These are phyloP conservation scores for Dermochelys coriacea DNA, from an alignment of 2,797 vertebrate genomes.

Conservation along the genomic window DNA sequence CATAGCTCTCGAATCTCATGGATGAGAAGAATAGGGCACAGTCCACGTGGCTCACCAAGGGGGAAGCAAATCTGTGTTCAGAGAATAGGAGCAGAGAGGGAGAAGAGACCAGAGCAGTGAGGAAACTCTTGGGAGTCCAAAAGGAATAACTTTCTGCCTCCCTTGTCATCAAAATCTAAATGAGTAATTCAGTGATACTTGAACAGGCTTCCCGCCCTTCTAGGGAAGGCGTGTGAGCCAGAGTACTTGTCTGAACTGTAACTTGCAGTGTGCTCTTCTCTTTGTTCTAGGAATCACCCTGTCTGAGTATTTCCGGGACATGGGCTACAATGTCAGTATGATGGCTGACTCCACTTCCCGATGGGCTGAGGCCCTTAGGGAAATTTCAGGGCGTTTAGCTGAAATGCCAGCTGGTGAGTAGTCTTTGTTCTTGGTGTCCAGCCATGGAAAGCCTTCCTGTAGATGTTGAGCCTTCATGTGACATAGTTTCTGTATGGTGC, in stretches of 20 bases:
- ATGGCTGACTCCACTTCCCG: conserved; percentile 99
- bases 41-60: background rate
- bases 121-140: background rate
- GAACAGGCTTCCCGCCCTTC: background rate
- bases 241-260: background rate
- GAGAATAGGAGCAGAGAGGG: background rate
- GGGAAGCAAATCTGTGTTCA: background rate
- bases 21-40: background rate
- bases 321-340: conserved; percentile 99
- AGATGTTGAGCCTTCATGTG: background rate
- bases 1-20: background rate
- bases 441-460: background rate
- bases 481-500: background rate
- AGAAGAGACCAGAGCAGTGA: background rate
- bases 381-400: conserved; percentile 97
- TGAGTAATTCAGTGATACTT: background rate
- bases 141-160: background rate
- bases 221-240: fast-evolving
- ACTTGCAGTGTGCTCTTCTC: background rate
- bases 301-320: conserved; percentile 98
- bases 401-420: conserved; percentile 98
- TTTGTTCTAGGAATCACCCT: conserved; percentile 91
- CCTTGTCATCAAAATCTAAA: background rate
- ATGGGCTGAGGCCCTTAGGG: conserved; percentile 98
- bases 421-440: background rate